These are phyloP conservation scores for Selenia dentaria DNA, from an alignment of 2,888 invertebrate genomes.

Conservation along the genomic window DNA sequence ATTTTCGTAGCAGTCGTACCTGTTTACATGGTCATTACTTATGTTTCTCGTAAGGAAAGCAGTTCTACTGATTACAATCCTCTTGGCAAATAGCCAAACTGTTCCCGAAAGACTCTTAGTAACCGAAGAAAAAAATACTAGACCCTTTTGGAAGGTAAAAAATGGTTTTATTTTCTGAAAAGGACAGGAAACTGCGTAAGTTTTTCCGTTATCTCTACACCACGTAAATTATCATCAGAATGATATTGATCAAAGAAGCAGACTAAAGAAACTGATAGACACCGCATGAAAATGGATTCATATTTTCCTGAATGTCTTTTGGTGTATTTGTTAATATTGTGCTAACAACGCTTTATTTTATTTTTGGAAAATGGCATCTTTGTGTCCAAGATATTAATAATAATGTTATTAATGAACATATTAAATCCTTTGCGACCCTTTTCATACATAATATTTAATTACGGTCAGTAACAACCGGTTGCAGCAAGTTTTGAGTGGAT, in stretches of 20 bases:
- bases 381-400: too few relatives aligned
- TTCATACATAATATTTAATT: too few relatives aligned
- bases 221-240: conserved; percentile 11
- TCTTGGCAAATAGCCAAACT: conserved; percentile 41
- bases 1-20: conserved; percentile 8
- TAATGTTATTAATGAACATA: too few relatives aligned
- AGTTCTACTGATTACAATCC: conserved; percentile 15
- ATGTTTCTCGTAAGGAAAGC: conserved; percentile 12
- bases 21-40: conserved; percentile 18
- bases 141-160: conserved; percentile 27
- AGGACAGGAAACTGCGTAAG: conserved; percentile 6
- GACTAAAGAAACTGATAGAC: conserved; percentile 1
- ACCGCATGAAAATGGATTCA: too few relatives aligned
- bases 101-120: conserved; percentile 27
- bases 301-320: too few relatives aligned
- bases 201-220: conserved; percentile 10
- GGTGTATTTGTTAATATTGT: too few relatives aligned
- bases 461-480: too few relatives aligned
- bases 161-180: conserved; percentile 25
- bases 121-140: conserved; percentile 35
- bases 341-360: too few relatives aligned
- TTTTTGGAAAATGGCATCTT: too few relatives aligned
- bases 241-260: not conserved
- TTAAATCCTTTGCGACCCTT: too few relatives aligned
- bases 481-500: too few relatives aligned